Base-by-base conservation (phyloP, 2,797 vertebrate genomes). In the Acrocephalus scirpaceus region DNA sequence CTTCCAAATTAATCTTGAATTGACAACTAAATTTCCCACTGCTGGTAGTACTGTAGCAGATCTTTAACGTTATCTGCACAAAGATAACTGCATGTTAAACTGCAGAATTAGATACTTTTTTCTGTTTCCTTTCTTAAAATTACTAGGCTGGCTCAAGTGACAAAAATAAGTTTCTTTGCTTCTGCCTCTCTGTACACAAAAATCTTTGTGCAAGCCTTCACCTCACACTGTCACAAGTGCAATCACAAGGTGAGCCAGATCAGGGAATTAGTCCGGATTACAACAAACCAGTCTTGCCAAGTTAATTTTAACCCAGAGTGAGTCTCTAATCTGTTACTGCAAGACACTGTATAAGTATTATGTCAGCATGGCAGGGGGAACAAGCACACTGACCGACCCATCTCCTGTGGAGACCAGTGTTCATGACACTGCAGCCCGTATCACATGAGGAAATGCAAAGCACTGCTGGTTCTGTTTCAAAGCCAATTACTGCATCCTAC, bases 181-280 rank as follows among this genome's bases (percentile, higher is more conserved):
- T 15, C 15, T 0, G 0, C 42, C 27, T 40, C 36, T 53, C 71
- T 48, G 15, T 32, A 76, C 67, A 38, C 53, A 34, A 5, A 62
- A 40, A 72, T 29, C 50, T 54, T 23, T 34, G 53, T 27, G 53
- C 53, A 88, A n/a, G 20, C 42, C 53, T 40, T 83, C 65, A 60
- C 65, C 72, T 88, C 58, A n/a, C 0, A 0, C 82, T 91, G 87
- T 83, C 82, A 93, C 79, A 90, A 80, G 57, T 34, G n/a, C 64
- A 73, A 85, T 26, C 72, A 74, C 94, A 96, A 96, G 87, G 93
- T 95, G 92, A 95, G 80, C 73, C 82, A 92, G 73, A 92, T 51
- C 29, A 32, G 57, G 30, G 93, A 95, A 92, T 97, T 93, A 95
- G 87, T n/a, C 57, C 5, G 38, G 91, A 95, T 96, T 96, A 96